Percentiles rank a stretch among this genome's conserved stretches.
phyloP scores from a whole-genome alignment of 2,888 invertebrate species.

The Agriotes lineatus region DNA sequence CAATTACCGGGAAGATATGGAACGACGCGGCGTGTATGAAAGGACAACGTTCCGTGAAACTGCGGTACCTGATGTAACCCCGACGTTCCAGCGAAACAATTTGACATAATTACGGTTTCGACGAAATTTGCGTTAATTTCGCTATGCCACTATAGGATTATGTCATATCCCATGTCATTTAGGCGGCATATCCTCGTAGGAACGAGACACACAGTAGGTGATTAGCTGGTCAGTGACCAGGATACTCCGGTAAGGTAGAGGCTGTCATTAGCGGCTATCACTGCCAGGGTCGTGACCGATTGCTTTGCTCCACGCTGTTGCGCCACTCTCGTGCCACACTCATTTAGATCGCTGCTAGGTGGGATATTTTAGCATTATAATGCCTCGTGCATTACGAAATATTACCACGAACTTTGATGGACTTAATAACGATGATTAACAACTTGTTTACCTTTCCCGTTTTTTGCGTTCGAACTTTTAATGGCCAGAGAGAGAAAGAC shows the following conservation, averaged over 20 bases:
- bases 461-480: constrained; percentile 11
- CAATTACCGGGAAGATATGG: not conserved
- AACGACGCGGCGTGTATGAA: not conserved
- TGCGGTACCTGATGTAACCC: not conserved
- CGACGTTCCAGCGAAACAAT: constrained; percentile 17
- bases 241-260: constrained; percentile 46
- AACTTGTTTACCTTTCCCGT: constrained; percentile 28
- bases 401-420: constrained; percentile 28
- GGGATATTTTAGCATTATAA: constrained; percentile 24
- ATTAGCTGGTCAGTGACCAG: constrained; percentile 56
- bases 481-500: not conserved
- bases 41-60: constrained; percentile 13
- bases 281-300: constrained; percentile 50
- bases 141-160: constrained; percentile 11
- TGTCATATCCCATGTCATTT: constrained; percentile 24
- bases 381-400: constrained; percentile 31
- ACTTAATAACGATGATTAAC: constrained; percentile 31
- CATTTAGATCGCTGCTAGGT: constrained; percentile 34
- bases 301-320: constrained; percentile 33
- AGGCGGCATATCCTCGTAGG: constrained; percentile 3
- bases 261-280: constrained; percentile 48
- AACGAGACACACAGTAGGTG: constrained; percentile 37
- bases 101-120: constrained; percentile 23
- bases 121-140: constrained; percentile 28
- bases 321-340: constrained; percentile 35